Base-by-base conservation (phyloP, 53 echinoderm and acorn worm genomes). In the Astropecten irregularis region DNA sequence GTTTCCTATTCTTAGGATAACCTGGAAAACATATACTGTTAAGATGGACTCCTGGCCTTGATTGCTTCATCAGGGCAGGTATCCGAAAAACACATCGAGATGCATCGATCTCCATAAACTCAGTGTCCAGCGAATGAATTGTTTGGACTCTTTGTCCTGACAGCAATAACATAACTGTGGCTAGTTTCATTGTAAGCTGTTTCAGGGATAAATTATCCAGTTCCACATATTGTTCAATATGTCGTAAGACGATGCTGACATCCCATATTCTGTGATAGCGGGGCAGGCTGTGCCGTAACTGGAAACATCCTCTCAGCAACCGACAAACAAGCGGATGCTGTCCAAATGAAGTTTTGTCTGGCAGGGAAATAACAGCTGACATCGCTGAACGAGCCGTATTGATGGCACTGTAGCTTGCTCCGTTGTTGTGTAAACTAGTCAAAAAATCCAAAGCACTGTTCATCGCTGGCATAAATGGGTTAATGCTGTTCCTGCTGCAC, bases 351-450 rank as follows among this genome's bases (percentile, higher is more conserved):
- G 32, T n/a, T 21, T 9, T 32, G 32, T 0, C 16, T 25, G 15
- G 18, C 23, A 66, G 30, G 46, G 21, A 49, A n/a, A 65, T 49
- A 2, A 83, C 21, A 32, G 83, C 67, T 32, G 68, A 83, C 7
- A 82, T 4, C 14, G 83, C 68, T 16, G 68, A 68, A 6, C 68
- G 47, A 8, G 68, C 83, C 7, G 83, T 83, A 31, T 83, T 83
- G 8, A 83, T 51, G 11, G 68, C 22, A 35, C 83, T 83, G 19
- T 76, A 49, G 25, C 66, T 4, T 16, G 32, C 48, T 49, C 49
- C 49, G 3, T 32, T 49, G 35, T 83, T 49, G 20, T 37, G 40
- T 7, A 83, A 23, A 15, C 51, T 47, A 19, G 68, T 67, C 20
- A 68, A 20, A 68, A 48, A 51, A 40, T 48, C 66, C 44, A 57